Evolutionary conservation across 35 echinoderm and acorn worm genomes (phyloP), one percentile per base, ranked within the genome.

Genomic region (Strongylocentrotus purpuratus): DNA sequence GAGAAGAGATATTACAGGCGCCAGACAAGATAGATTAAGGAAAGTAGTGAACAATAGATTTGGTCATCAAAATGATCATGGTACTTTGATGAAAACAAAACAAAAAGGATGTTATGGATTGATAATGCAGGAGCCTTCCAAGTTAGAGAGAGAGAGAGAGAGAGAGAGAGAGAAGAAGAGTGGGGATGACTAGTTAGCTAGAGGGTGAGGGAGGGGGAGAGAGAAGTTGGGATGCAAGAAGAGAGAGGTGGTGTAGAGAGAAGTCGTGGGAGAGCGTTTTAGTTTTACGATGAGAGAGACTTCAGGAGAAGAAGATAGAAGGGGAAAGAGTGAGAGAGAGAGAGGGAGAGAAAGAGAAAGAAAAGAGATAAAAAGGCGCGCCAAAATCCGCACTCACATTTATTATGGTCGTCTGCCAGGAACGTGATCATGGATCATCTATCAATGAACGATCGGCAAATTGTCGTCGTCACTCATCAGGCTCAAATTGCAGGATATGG

Each of bases 361-460:
- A 22, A n/a, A 7, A 78, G 7, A 78, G 65, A 78, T 28, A 17
- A 89, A 41, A 89, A 46, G 87, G 87, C 33, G 87, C 33, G 87
- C 87, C 33, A 89, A 89, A 89, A 89, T 89, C 87, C n/a, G 33
- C 45, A 22, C 87, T 89, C 87, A 0, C 25, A 28, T 89, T 46
- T 33, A 89, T 89, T 89, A 45, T 33, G 87, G 33, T 89, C 87
- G 87, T 46, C 87, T 89, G 87, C 87, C 45, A 45, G n/a, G 20
- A 46, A 33, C 45, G 87, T 89, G 33, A 45, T 89, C 87, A 46
- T 0, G 33, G 45, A 89, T 89, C 45, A 31, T 89, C 31, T 89
- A 89, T 89, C 87, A 89, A 33, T 89, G 87, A 33, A 33, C 87
- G 87, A 89, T 89, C 87, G 87, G 33, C 87, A 46, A 89, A 89